Conservation (phyloP, 2,113 vertebrate genomes). For the Mesocricetus auratus region DNA sequence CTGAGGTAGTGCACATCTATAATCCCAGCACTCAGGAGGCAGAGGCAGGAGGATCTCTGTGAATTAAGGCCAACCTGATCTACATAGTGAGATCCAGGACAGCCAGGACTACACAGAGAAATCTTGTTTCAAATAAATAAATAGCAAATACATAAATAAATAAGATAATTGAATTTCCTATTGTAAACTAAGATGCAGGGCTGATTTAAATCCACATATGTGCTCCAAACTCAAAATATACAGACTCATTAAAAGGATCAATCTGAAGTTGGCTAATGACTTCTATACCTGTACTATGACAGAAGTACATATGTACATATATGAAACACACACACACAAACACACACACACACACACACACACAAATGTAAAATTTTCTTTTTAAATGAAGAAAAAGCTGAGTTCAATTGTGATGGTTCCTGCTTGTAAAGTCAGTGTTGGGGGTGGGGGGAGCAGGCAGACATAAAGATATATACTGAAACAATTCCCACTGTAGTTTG, state of each 20-base stretch:
- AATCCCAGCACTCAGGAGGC: not conserved
- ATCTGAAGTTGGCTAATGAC: not conserved
- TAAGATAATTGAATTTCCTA: slow-evolving; percentile 21
- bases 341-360: not conserved
- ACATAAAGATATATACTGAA: not conserved
- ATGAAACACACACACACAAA: not conserved
- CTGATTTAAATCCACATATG: not conserved
- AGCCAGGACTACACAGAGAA: not conserved
- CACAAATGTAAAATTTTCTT: not conserved
- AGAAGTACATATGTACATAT: not conserved
- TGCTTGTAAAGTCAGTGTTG: not conserved
- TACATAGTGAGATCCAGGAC: not conserved
- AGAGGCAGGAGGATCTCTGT: not conserved
- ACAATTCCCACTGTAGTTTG: not conserved
- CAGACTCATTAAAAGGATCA: not conserved
- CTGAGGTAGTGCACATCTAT: not conserved
- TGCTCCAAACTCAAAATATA: slow-evolving; percentile 1
- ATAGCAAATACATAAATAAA: too few relatives aligned
- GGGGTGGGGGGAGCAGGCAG: not conserved
- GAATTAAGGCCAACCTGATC: not conserved
- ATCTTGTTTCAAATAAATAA: not conserved
- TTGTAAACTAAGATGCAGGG: slow-evolving; percentile 2
- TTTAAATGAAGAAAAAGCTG: not conserved
- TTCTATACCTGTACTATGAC: not conserved
- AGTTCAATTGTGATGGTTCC: not conserved